A percentile compares a stretch with the other conserved stretches of the same genome.
phyloP scores from a whole-genome alignment of 2,888 invertebrate genomes.

The Ametastegia equiseti region DNA sequence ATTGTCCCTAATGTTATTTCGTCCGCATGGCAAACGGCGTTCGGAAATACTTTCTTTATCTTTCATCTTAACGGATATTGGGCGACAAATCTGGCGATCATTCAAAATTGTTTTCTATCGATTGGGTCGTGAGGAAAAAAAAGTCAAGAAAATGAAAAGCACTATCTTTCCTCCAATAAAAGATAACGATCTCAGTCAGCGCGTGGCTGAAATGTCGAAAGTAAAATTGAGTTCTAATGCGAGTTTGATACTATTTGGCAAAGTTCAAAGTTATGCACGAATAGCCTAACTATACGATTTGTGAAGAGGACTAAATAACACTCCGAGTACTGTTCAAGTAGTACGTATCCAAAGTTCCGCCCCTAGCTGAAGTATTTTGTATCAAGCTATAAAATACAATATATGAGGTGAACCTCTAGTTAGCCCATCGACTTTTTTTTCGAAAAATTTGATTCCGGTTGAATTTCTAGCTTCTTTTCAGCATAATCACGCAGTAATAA shows the following conservation, averaged over 20 bases:
- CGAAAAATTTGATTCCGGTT: not conserved
- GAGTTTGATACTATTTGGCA: not conserved
- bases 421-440: not conserved
- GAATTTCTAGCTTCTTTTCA: not conserved
- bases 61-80: not conserved
- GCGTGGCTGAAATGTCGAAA: not conserved
- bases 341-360: slow-evolving; percentile 1
- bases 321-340: slow-evolving; percentile 5
- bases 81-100: not conserved
- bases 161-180: not conserved
- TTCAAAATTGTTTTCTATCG: not conserved
- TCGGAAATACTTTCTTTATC: not conserved
- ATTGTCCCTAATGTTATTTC: not conserved
- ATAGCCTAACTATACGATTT: not conserved
- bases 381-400: not conserved
- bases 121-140: not conserved
- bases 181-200: not conserved
- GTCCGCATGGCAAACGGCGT: not conserved
- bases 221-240: not conserved
- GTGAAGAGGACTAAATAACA: slow-evolving; percentile 38
- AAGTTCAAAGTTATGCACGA: slow-evolving; percentile 7
- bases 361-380: not conserved
- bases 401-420: slow-evolving; percentile 9
- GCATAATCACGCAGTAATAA: not conserved
- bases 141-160: not conserved